Base-by-base conservation (phyloP, 2,113 vertebrate genomes). In the Andinoacara biseriatus region DNA sequence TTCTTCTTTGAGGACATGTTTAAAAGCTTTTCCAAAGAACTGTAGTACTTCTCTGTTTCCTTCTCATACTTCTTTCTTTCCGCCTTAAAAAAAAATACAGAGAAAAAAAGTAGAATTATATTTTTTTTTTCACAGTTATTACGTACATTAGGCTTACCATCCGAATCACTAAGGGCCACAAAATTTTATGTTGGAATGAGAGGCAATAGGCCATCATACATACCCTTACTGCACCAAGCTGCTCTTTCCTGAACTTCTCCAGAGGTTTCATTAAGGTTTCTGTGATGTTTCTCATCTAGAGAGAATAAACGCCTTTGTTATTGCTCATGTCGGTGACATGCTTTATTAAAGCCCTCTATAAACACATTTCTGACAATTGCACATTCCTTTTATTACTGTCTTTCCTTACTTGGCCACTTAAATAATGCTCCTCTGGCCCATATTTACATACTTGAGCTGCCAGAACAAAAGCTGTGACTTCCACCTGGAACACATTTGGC, bases 61-160 rank as follows among this genome's bases (percentile, higher is more conserved):
- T 99, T 99, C 94, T 99, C 98, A 86, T 97, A 99, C 89, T 94
- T 97, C 94, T 99, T 99, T 91, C 97, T 98, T 91, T 98, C 97
- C 83, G 97, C 96, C 98, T 99, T 80, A 2, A 91, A 91, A 83
- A 79, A 78, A 31, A 69, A 58, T 2, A 8, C 29, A 62, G 38
- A 13, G n/a, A 0, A 7, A 56, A 63, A 78, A 26, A 24, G 20
- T 3, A n/a, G 63, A 76, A 54, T 22, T 20, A 76, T 2, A 60
- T n/a, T n/a, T 13, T 29, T 46, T 18, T 49, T 72, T 24, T 6
- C 11, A 52, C 49, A 52, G 46, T 52, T n/a, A 52, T 72, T 13
- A 52, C 31, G 17, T 40, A 18, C 56, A 74, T 1, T 7, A 46
- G 38, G 10, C 6, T 76, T 14, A 46, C 3, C 65, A 58, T n/a